Evolutionary conservation across 2,113 vertebrate species (phyloP).

Genomic region (Fregetta grallaria): DNA sequence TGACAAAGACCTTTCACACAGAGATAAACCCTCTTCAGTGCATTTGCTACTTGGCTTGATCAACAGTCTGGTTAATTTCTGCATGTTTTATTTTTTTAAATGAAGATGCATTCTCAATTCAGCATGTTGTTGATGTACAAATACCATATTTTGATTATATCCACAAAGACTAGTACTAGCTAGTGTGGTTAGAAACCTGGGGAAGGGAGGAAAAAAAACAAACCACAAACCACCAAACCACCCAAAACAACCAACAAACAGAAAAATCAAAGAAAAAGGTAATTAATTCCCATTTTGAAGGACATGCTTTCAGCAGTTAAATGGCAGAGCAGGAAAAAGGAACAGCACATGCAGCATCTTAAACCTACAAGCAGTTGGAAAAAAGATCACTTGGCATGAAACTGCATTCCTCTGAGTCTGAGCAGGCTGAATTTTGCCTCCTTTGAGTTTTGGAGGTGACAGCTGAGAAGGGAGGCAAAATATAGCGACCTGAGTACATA

Average conservation of each 20-base stretch:
- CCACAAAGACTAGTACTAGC: not conserved
- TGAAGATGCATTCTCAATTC: not conserved
- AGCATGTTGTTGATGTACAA: not conserved
- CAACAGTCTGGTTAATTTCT: not conserved
- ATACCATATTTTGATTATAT: not conserved
- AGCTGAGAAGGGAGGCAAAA: not conserved
- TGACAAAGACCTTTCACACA: not conserved
- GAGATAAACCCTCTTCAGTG: not conserved
- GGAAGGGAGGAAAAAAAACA: accelerated
- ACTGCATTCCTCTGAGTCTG: not conserved
- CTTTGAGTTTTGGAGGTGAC: not conserved
- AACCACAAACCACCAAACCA: too few relatives aligned
- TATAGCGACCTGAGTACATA: not conserved
- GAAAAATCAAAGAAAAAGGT: not conserved
- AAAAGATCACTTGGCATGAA: not conserved
- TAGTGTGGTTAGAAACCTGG: not conserved
- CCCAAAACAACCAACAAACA: not conserved
- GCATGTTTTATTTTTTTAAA: not conserved
- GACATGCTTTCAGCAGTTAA: not conserved
- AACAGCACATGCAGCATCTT: not conserved
- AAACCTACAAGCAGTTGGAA: not conserved
- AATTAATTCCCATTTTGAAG: not conserved
- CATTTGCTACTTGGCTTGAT: not conserved
- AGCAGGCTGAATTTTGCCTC: not conserved
- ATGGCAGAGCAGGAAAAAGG: not conserved